Percentiles rank a stretch among this genome's conserved stretches.
Evolutionary conservation across 92 coral and sea anemone species (phyloP).

Genomic region (Umimayanthus chanpuru): DNA sequence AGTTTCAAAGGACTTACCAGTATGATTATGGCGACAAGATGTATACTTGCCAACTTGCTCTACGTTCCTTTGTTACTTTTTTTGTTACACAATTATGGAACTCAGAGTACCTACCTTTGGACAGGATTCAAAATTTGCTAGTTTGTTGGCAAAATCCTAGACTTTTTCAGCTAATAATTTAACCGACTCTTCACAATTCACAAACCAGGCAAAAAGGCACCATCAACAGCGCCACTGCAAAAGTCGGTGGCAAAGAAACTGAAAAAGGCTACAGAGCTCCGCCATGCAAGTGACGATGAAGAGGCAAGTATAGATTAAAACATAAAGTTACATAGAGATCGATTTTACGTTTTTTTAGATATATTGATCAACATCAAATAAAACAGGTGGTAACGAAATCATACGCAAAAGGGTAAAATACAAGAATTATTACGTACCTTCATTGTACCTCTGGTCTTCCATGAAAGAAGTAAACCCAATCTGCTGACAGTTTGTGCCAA

Average conservation of each 20-base stretch:
- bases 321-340: not conserved
- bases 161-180: not conserved
- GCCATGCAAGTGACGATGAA: not conserved
- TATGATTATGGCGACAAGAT: not conserved
- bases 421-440: not conserved
- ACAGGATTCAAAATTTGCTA: not conserved
- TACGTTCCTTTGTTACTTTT: no score
- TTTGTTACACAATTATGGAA: not conserved
- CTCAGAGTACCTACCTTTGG: not conserved
- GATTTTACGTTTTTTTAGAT: not conserved
- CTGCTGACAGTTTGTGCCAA: not conserved
- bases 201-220: not conserved
- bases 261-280: not conserved
- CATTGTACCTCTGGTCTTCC: not conserved
- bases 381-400: not conserved
- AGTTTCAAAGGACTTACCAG: no score
- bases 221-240: not conserved
- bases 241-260: not conserved
- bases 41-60: not conserved
- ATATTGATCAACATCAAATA: not conserved
- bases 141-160: not conserved
- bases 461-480: not conserved
- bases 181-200: not conserved
- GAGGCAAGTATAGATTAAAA: not conserved
- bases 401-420: not conserved